These are phyloP conservation scores for Papio anubis DNA, from an alignment of 2,113 vertebrate genomes.

Conservation along the genomic window DNA sequence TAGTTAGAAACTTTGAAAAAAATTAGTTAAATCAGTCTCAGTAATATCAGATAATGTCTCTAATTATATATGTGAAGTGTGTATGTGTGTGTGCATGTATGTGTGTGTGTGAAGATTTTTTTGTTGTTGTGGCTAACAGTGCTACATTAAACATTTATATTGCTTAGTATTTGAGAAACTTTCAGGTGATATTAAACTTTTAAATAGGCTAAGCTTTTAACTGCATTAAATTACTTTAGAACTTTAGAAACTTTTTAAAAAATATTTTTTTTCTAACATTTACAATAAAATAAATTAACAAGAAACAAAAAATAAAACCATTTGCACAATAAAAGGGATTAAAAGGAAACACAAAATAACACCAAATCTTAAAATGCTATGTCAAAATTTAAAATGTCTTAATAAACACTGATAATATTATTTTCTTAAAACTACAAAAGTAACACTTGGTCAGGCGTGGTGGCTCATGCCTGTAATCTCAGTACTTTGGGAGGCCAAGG, in stretches of 20 bases:
- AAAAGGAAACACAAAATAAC: background rate
- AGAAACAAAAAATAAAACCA: constrained; percentile 1
- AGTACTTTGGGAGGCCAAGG: no score
- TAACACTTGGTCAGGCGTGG: rapidly evolving
- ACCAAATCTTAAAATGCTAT: background rate
- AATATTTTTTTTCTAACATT: background rate
- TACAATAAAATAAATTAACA: background rate
- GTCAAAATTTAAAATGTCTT: background rate
- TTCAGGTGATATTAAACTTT: background rate
- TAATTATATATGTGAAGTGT: background rate
- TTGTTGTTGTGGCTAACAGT: background rate
- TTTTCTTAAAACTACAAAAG: background rate
- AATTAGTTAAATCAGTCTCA: background rate
- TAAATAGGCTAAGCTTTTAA: background rate
- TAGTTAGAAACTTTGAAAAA: background rate
- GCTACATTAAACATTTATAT: background rate
- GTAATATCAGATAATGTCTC: background rate
- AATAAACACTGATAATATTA: background rate
- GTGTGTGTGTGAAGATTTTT: background rate
- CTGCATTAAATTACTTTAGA: background rate
- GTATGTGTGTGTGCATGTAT: background rate
- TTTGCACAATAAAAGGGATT: background rate
- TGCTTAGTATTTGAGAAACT: background rate
- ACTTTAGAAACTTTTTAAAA: background rate
- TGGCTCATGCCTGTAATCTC: no score